Conservation (phyloP, 2,797 vertebrate species). For the Sylvia borin region DNA sequence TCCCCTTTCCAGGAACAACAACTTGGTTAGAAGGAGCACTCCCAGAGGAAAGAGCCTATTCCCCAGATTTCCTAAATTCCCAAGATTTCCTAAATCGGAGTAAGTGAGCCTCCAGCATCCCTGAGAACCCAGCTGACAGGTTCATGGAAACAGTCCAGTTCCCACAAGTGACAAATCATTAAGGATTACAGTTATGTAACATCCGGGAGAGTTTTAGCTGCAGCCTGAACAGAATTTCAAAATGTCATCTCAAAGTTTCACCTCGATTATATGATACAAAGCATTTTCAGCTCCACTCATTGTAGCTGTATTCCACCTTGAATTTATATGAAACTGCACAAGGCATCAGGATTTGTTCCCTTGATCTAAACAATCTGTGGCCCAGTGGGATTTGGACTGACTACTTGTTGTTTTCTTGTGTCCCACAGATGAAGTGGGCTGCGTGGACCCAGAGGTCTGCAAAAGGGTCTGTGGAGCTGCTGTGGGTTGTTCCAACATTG, state of each 20-base stretch:
- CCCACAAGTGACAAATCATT: neutral
- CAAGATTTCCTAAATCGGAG: neutral
- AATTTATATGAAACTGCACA: neutral
- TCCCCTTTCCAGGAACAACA: neutral
- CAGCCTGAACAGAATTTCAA: neutral
- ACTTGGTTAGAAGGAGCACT: neutral
- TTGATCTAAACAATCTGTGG: neutral
- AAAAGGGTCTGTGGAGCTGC: slow-evolving; percentile 83
- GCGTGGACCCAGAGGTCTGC: slow-evolving; percentile 88
- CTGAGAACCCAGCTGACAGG: neutral
- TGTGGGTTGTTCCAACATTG: slow-evolving; percentile 94
- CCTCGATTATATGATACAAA: neutral
- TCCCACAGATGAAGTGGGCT: slow-evolving; percentile 88
- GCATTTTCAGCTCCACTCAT: neutral
- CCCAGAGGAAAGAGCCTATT: neutral
- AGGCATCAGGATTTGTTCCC: neutral
- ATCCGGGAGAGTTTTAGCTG: neutral
- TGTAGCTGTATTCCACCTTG: neutral
- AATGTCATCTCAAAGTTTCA: neutral
- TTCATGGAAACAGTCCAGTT: neutral
- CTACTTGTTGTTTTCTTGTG: neutral
- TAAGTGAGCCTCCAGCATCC: neutral
- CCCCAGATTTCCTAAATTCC: neutral
- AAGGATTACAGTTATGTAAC: neutral
- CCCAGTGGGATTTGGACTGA: neutral